Percentiles rank a stretch among this genome's conserved stretches.
Conservation (phyloP, 2,888 invertebrate species). For the Flabesymbios commensalis region DNA sequence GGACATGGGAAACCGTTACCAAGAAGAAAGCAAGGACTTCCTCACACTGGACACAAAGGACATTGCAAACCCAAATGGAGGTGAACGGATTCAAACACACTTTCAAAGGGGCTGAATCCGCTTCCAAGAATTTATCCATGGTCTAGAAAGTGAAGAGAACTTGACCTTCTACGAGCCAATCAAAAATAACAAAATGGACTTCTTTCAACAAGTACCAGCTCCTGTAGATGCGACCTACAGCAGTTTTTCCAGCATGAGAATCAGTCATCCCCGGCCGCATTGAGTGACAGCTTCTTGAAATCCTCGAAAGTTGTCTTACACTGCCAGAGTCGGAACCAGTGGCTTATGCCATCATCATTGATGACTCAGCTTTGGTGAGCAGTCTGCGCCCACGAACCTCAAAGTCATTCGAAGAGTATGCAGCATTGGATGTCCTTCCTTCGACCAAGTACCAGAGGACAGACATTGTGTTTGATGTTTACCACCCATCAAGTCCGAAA, state of each 20-base stretch:
- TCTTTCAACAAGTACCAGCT: neutral
- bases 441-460: constrained; percentile 17
- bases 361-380: constrained; percentile 21
- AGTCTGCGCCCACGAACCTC: constrained; percentile 11
- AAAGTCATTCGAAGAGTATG: constrained; percentile 27
- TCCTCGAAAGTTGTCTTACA: constrained; percentile 15
- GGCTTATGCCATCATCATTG: constrained; percentile 19
- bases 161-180: constrained; percentile 10
- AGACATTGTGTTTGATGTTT: constrained; percentile 28
- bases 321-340: constrained; percentile 18
- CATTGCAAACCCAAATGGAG: constrained; percentile 22
- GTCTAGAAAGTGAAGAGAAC: constrained; percentile 15
- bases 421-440: constrained; percentile 9
- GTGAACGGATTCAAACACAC: constrained; percentile 25
- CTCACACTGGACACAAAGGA: constrained; percentile 29
- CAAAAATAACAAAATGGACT: neutral
- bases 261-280: constrained; percentile 25
- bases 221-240: constrained; percentile 21
- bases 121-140: neutral
- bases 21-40: constrained; percentile 22
- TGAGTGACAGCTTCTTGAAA: constrained; percentile 19
- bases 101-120: constrained; percentile 16
- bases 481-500: neutral
- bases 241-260: constrained; percentile 29
- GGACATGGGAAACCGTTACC: constrained; percentile 32